Percentiles rank a stretch among this genome's conserved stretches.
phyloP scores from a whole-genome alignment of 2,888 invertebrate genomes.

The Crossocerus cetratus region DNA sequence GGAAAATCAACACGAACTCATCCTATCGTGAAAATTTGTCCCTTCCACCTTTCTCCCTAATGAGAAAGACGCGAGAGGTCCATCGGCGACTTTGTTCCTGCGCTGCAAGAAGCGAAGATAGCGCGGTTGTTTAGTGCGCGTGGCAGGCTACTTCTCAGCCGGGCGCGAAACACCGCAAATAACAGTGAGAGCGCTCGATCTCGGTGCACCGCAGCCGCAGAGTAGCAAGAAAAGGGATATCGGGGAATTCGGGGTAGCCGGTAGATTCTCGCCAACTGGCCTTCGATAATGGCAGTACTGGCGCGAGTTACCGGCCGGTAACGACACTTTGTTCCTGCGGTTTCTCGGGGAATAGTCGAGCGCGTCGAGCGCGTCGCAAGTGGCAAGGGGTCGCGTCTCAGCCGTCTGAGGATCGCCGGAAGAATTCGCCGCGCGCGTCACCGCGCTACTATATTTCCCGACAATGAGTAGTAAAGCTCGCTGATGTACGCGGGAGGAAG shows the following conservation, averaged over 20 bases:
- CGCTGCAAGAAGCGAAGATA: background rate
- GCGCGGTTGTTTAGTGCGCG: background rate
- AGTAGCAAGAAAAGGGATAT: background rate
- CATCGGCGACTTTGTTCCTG: background rate
- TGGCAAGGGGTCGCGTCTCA: conserved; percentile 7
- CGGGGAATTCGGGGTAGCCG: conserved; percentile 29
- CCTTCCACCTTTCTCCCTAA: background rate
- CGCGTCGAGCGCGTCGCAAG: conserved; percentile 8
- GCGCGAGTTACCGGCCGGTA: conserved; percentile 47
- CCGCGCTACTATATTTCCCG: conserved; percentile 54
- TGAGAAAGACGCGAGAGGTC: background rate
- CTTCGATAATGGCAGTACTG: conserved; percentile 42
- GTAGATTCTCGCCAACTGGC: conserved; percentile 24
- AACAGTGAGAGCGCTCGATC: background rate
- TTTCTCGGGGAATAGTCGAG: conserved; percentile 4
- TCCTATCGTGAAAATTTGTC: background rate
- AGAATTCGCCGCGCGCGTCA: conserved; percentile 54
- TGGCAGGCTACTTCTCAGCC: background rate
- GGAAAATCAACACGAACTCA: conserved; percentile 21
- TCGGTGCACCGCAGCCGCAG: conserved; percentile 1
- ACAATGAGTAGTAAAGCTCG: conserved; percentile 62
- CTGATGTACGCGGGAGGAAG: conserved; percentile 53
- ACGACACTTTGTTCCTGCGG: conserved; percentile 46
- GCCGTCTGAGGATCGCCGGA: conserved; percentile 35
- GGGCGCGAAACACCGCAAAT: background rate